These are phyloP conservation scores for Halichoerus grypus DNA, from an alignment of 2,113 vertebrate species.

Conservation along the genomic window DNA sequence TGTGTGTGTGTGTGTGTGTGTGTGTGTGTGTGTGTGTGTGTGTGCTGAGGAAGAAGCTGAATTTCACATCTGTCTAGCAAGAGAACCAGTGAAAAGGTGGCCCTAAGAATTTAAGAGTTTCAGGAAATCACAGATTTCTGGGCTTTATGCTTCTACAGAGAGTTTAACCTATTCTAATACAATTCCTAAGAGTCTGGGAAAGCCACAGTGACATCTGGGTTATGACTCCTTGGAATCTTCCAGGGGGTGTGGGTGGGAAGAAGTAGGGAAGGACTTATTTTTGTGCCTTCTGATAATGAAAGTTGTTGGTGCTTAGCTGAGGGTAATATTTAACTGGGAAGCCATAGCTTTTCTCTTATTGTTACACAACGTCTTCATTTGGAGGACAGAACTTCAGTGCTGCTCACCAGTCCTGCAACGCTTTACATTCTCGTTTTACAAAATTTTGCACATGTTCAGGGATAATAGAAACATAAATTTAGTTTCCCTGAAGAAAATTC, in stretches of 20 bases:
- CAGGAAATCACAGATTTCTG: neutral
- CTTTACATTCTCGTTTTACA: slow-evolving; percentile 3
- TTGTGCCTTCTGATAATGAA: neutral
- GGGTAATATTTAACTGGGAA: slow-evolving; percentile 26
- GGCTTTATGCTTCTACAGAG: neutral
- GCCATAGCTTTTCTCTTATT: neutral
- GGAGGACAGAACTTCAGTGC: slow-evolving; percentile 35
- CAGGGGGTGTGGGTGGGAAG: neutral
- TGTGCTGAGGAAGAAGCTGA: neutral
- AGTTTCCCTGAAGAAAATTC: slow-evolving; percentile 56
- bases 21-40: neutral
- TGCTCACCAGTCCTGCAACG: neutral
- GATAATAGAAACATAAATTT: slow-evolving; percentile 25
- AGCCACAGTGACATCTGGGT: neutral
- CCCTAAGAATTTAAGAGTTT: neutral
- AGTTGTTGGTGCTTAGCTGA: neutral
- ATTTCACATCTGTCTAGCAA: neutral
- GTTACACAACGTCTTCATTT: slow-evolving; percentile 1
- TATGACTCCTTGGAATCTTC: neutral
- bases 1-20: neutral
- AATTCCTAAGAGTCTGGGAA: neutral
- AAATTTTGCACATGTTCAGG: neutral
- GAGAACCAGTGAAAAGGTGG: neutral
- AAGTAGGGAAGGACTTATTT: neutral
- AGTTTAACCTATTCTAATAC: neutral